Evolutionary conservation across 2,113 vertebrate species (phyloP), one percentile per base, ranked within the genome.

Genomic region (Mormyrus iriodes): DNA sequence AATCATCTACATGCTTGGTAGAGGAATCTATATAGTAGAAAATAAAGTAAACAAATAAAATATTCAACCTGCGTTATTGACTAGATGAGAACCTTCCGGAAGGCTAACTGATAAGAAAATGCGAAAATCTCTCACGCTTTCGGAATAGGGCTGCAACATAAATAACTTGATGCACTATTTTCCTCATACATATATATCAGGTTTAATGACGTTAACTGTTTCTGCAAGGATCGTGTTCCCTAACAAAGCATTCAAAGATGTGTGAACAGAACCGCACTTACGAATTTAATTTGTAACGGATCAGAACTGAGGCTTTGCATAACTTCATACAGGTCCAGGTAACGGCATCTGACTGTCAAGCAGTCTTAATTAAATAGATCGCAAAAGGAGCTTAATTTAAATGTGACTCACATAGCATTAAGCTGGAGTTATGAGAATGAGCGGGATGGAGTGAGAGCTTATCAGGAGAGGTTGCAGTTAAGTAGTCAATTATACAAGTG

Each of bases 361-460:
- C 83, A 88, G 89, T 24, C 90, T 90, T 89, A 89, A 90, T 90
- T 90, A 91, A 86, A 79, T 83, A 24, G 44, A 87, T 90, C 90
- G 90, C 83, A 17, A 86, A 69, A 65, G 79, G 35, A n/a, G 53
- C 88, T 91, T 82, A 51, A 88, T 90, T 86, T 84, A 84, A 90
- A 89, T 89, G 52, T 48, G 21, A 88, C 49, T 90, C 39, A 82
- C 87, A 91, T 73, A 69, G 58, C n/a, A 88, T 88, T 89, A 82
- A 90, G 90, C 51, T 51, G 39, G 39, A 90, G 52, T 90, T 88
- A 90, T 90, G 89, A 51, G 79, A 90, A 90, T 86, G 39, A 48
- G 65, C 89, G 89, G 87, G 44, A 13, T 0, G 48, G 69, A 79
- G 86, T 79, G 35, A 19, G 76, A 19, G 15, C 82, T 85, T 88